Conservation (phyloP, 2,888 invertebrate species). For the Lamellibrachia satsuma region DNA sequence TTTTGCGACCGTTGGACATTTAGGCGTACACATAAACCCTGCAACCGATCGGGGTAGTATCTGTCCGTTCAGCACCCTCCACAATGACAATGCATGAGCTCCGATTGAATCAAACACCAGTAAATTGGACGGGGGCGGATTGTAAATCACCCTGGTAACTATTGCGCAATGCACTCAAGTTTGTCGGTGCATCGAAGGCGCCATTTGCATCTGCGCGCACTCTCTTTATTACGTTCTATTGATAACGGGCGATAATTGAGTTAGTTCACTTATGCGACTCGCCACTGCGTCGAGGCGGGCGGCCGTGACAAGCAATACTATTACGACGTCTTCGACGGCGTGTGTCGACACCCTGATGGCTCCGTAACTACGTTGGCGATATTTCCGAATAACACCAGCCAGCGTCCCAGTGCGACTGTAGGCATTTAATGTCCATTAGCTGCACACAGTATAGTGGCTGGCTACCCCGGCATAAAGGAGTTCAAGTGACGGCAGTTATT, state of each 20-base stretch:
- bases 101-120: background rate
- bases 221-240: background rate
- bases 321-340: background rate
- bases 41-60: background rate
- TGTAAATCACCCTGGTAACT: background rate
- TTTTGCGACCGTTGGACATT: background rate
- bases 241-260: background rate
- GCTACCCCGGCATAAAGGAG: background rate
- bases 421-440: background rate
- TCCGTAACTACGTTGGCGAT: background rate
- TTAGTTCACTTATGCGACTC: background rate
- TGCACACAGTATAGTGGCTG: background rate
- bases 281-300: background rate
- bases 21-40: background rate
- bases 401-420: background rate
- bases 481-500: background rate
- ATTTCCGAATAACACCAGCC: background rate
- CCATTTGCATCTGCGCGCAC: constrained; percentile 4
- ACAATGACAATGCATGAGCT: background rate
- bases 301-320: background rate
- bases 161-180: constrained; percentile 9
- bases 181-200: background rate
- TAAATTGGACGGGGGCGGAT: background rate
- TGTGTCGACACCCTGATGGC: background rate
- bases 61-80: background rate